phyloP scores from a whole-genome alignment of 2,888 invertebrate genomes.

The Dasysyrphus tricinctus region DNA sequence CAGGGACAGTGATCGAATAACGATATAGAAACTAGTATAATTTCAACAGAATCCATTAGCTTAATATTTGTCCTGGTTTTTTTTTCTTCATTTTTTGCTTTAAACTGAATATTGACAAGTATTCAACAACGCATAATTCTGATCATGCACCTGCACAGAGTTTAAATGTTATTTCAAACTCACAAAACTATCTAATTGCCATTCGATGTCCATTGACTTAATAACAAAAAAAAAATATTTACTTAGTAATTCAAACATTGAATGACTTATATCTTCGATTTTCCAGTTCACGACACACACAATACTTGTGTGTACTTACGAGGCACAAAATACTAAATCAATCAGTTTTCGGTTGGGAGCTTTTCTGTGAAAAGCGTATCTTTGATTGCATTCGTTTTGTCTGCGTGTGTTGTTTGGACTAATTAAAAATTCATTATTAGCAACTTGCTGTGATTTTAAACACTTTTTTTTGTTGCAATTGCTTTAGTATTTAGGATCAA shows the following conservation, averaged over 20 bases:
- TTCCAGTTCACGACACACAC: conserved; percentile 27
- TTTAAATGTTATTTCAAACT: background rate
- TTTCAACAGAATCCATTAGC: conserved; percentile 22
- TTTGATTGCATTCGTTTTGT: background rate
- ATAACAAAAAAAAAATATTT: conserved; percentile 5
- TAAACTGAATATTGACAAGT: conserved; percentile 13
- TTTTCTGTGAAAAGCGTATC: conserved; percentile 45
- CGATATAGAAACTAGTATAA: conserved; percentile 7
- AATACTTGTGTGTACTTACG: background rate
- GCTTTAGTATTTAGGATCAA: background rate
- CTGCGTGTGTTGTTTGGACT: conserved; percentile 39
- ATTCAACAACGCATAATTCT: conserved; percentile 18
- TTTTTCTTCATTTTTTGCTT: background rate
- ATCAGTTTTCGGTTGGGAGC: conserved; percentile 39
- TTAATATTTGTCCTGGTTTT: background rate
- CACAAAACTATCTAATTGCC: conserved; percentile 53
- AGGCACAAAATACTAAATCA: conserved; percentile 39
- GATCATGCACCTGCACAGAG: conserved; percentile 22
- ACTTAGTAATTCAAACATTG: conserved; percentile 11
- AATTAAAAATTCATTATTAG: conserved; percentile 64
- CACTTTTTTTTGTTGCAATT: conserved; percentile 18
- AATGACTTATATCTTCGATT: conserved; percentile 41
- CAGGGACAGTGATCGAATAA: background rate
- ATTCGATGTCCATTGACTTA: conserved; percentile 52
- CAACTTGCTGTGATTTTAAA: conserved; percentile 50